Conservation (phyloP, 2,888 invertebrate species). For the Acronicta psi region DNA sequence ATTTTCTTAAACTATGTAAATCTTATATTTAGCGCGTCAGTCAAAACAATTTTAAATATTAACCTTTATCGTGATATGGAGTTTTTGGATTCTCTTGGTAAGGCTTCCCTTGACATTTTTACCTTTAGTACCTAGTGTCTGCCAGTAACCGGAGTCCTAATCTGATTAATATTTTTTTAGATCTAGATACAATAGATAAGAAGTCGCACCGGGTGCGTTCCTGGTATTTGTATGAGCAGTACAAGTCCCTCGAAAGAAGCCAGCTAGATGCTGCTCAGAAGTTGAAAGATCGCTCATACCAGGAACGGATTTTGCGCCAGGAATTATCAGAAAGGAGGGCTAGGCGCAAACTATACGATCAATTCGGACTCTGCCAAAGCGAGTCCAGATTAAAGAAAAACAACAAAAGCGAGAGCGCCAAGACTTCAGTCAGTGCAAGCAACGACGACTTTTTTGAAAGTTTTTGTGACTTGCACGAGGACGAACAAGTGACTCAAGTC, state of each 20-base stretch:
- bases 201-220: slow-evolving; percentile 80
- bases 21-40: slow-evolving; percentile 35
- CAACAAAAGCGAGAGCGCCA: slow-evolving; percentile 54
- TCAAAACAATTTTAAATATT: slow-evolving; percentile 32
- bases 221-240: slow-evolving; percentile 85
- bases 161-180: slow-evolving; percentile 58
- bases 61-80: slow-evolving; percentile 68
- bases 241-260: slow-evolving; percentile 77
- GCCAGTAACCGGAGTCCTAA: neutral
- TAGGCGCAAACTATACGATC: slow-evolving; percentile 72
- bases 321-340: slow-evolving; percentile 76
- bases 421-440: slow-evolving; percentile 60
- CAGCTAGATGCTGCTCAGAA: slow-evolving; percentile 76
- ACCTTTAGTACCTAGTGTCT: neutral
- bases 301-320: slow-evolving; percentile 74
- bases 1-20: slow-evolving; percentile 62
- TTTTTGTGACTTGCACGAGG: slow-evolving; percentile 69
- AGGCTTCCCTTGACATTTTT: slow-evolving; percentile 38
- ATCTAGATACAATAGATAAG: slow-evolving; percentile 69
- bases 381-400: slow-evolving; percentile 60
- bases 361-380: slow-evolving; percentile 64
- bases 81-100: slow-evolving; percentile 78
- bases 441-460: slow-evolving; percentile 75
- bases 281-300: slow-evolving; percentile 74
- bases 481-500: slow-evolving; percentile 56